These are phyloP conservation scores for Laupala kohalensis DNA, from an alignment of 1,140 invertebrate species.

Conservation along the genomic window DNA sequence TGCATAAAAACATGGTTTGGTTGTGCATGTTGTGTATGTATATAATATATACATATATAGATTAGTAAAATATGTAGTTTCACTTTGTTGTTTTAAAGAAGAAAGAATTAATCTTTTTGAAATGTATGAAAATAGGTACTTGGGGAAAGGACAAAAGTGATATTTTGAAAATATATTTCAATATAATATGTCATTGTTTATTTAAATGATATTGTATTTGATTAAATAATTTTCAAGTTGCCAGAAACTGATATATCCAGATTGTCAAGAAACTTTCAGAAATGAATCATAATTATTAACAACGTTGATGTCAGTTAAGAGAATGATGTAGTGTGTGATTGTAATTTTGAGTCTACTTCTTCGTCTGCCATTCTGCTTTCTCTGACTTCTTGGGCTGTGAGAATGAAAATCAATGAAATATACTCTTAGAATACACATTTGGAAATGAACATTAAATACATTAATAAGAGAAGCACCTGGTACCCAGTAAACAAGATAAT, in stretches of 20 bases:
- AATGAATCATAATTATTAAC: background rate
- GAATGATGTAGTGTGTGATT: conserved; percentile 3
- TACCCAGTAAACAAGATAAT: no score
- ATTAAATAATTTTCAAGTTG: background rate
- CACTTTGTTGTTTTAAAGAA: no score
- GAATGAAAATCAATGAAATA: background rate
- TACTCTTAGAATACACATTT: background rate
- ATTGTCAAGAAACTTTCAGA: background rate
- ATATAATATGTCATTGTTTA: background rate
- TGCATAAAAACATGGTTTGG: no score
- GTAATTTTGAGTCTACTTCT: conserved; percentile 38
- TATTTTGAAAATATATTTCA: background rate
- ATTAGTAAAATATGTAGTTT: no score
- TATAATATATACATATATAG: no score
- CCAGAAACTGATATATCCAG: background rate
- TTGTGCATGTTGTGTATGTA: no score
- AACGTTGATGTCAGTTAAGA: background rate
- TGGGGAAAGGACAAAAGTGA: background rate
- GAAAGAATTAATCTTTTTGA: no score
- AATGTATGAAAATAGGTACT: background rate
- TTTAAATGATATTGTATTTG: background rate
- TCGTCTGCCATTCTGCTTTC: conserved; percentile 67
- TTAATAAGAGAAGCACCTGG: no score
- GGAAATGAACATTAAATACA: no score
- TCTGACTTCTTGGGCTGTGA: conserved; percentile 59